Evolutionary conservation across 2,797 vertebrate genomes (phyloP), one percentile per base, ranked within the genome.

Genomic region (Atherinosoma microstoma): DNA sequence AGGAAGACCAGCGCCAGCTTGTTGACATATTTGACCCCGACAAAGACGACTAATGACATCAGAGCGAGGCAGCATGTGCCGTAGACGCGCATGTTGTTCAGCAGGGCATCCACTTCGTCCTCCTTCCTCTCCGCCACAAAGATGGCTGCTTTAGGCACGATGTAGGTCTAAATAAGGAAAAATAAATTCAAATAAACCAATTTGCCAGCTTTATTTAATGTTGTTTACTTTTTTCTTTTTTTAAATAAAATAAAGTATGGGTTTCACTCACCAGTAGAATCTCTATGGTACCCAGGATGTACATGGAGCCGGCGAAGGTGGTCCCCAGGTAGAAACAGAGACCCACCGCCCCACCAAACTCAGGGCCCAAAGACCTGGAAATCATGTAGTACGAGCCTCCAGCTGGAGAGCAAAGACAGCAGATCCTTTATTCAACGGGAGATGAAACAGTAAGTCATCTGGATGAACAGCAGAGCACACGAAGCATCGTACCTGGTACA

Each of bases 351-450:
- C 98, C 97, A 67, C 98, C 97, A 66, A 99, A 99, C 86, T 99
- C 98, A 3, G 98, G 98, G 7, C 98, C 97, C 87, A 99, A 89
- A 20, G 98, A 96, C 82, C 97, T 95, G 45, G 97, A 99, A 22
- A 99, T 99, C 98, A 99, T 99, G 80, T 98, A 99, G 86, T 99
- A 99, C 0, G 98, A 97, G 36, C 98, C 98, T 54, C 97, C 97
- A 68, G 98, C 98, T 99, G 87, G 27, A 64, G 78, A 63, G 30
- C 15, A 42, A 32, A 51, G 45, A 49, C 45, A 22, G 20, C 1
- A 22, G 20, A 22, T n/a, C 7, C n/a, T 49, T n/a, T 6, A 49
- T 49, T 47, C 16, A 49, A 20, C 20, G 1, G 42, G 4, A 2
- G 42, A 47, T 20, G 6, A 20, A 47, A 13, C 16, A n/a, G 7